Evolutionary conservation across 2,888 invertebrate species (phyloP), one percentile per base, ranked within the genome.

Genomic region (Notodonta ziczac): DNA sequence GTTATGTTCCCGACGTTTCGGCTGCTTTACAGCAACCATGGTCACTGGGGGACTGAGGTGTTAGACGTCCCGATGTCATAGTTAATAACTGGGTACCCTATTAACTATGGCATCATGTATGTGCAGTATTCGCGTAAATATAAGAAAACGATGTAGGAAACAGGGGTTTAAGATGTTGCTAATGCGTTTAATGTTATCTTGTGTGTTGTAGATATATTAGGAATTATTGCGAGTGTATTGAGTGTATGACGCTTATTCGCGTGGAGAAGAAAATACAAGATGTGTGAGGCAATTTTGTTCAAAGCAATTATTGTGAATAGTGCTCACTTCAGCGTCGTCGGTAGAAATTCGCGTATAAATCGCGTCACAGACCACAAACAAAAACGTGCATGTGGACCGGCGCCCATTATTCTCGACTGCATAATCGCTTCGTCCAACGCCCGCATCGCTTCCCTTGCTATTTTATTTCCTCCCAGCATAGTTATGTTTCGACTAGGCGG

Each of bases 331-430:
- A 88, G 88, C 88, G 87, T 89, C 86, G 90, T 89, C 86, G 90
- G 91, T 88, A 90, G 91, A 91, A 92, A 88, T 92, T 92, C 90
- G 85, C 85, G 89, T 89, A 93, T 93, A 93, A 93, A 93, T 93
- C 92, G 93, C 93, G 91, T 93, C 93, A 91, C 90, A 91, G 91
- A 91, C 93, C 93, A 91, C 93, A 93, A 93, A 93, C 93, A 93
- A 93, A 93, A 93, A 92, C 92, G 93, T 92, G 90, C 91, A 93
- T 91, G 93, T 90, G 91, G 93, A 92, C 91, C 89, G 90, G 88
- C 89, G 86, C 85, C 93, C 92, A 93, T 93, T 93, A 93, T 93
- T 93, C 91, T 93, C 92, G 89, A 91, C 93, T 92, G 93, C 92
- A 93, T 93, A 93, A 93, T 93, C 93, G 93, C 91, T 91, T 90